Base-by-base conservation (phyloP, 2,888 invertebrate genomes). In the Lasioglossum leucozonium region DNA sequence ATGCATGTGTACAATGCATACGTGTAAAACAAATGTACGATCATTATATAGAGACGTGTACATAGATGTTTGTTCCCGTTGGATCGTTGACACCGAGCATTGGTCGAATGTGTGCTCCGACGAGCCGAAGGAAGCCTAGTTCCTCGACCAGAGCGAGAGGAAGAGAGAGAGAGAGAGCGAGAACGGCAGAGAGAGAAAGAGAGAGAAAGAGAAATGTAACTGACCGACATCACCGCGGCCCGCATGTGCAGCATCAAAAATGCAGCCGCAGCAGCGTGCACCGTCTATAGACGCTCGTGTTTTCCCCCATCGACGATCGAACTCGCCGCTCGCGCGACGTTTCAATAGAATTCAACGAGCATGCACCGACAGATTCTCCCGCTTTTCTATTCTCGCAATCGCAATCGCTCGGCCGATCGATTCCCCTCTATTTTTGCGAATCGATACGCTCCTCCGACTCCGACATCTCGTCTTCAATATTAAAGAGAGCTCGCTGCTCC, bases 201-300 rank as follows among this genome's bases (percentile, higher is more conserved):
- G 22, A 77, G 40, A 37, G 73, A 62, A 80, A 67, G 80, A 44
- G 67, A 83, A 67, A 82, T 69, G 85, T 84, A 87, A 87, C 85
- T 87, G 87, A 82, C 89, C 89, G 89, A 89, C 79, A 89, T 88
- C 82, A 75, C n/a, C n/a, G 47, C 77, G 77, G 69, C 69, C 44
- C 74, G 82, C 80, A 67, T 81, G 88, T 79, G 79, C 81, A 76
- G 72, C 89, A 87, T 89, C 87, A 89, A 89, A 89, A 89, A 89
- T 89, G 85, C 87, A 89, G 72, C 44, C 80, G 62, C 69, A 37
- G 62, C 69, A 37, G 40, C 69, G 62, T 78, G 75, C 72, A 67
- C 78, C 44, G 79, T 67, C 87, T 88, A 86, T 88, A 87, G 80
- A 55, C 82, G 51, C 58, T 13, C 51, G 71, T 47, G 42, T 34